These are phyloP conservation scores for Rhamphomyia laevipes DNA, from an alignment of 2,888 invertebrate genomes.

Conservation along the genomic window DNA sequence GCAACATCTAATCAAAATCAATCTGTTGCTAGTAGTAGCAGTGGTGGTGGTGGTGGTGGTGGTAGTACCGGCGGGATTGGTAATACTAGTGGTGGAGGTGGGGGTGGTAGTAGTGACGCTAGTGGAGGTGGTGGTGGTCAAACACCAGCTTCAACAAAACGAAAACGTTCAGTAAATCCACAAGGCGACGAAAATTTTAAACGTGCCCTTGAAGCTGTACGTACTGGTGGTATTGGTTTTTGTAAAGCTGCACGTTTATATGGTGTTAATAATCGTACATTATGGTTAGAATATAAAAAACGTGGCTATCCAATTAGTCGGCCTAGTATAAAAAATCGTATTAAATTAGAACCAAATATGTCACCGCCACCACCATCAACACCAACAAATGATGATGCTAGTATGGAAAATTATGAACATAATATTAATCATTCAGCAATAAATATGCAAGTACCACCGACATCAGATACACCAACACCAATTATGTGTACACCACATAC, in stretches of 20 bases:
- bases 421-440: conserved; percentile 30
- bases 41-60: conserved; percentile 19
- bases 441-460: conserved; percentile 38
- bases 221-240: conserved; percentile 73
- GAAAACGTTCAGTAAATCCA: conserved; percentile 65
- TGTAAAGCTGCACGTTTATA: conserved; percentile 75
- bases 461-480: conserved; percentile 41
- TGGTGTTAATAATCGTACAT: conserved; percentile 73
- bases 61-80: conserved; percentile 23
- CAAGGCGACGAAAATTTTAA: conserved; percentile 76
- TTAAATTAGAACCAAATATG: conserved; percentile 53
- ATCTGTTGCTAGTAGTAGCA: too few relatives aligned
- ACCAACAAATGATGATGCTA: conserved; percentile 36
- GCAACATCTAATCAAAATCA: too few relatives aligned
- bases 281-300: conserved; percentile 77
- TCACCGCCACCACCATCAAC: conserved; percentile 45
- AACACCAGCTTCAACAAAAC: conserved; percentile 36
- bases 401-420: conserved; percentile 36
- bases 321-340: conserved; percentile 64
- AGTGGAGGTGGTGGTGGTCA: conserved; percentile 16
- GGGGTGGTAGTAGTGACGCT: conserved; percentile 25
- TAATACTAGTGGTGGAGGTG: conserved; percentile 31
- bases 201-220: conserved; percentile 66
- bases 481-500: conserved; percentile 50
- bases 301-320: conserved; percentile 71